Percentiles rank a stretch among this genome's conserved stretches.
These are phyloP conservation scores for Alsophila aescularia DNA, from an alignment of 2,888 invertebrate species.

Conservation along the genomic window DNA sequence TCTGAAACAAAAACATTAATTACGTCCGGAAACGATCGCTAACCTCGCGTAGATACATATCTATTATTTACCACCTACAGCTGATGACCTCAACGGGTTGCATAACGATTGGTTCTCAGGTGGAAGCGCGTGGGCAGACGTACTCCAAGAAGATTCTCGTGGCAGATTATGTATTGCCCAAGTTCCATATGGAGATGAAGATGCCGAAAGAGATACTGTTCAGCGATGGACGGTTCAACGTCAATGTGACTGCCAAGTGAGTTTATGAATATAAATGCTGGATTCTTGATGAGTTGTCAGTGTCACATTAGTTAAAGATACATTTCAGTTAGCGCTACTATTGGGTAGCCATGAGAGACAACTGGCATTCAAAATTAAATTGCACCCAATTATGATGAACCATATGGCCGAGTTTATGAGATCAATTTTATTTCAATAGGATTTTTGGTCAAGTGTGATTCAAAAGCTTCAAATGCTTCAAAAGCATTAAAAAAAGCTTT, in stretches of 20 bases:
- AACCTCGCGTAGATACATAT: constrained; percentile 34
- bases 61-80: constrained; percentile 28
- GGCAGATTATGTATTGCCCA: constrained; percentile 96
- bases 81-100: constrained; percentile 35
- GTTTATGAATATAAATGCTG: constrained; percentile 36
- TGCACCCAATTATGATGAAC: no score
- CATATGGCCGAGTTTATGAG: no score
- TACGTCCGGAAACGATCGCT: constrained; percentile 30
- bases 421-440: no score
- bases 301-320: no score
- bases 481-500: no score
- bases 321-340: no score
- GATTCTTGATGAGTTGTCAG: background rate
- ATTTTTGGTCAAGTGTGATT: no score
- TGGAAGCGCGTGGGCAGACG: constrained; percentile 80
- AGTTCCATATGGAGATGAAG: constrained; percentile 94
- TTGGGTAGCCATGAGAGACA: no score
- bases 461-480: no score
- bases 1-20: constrained; percentile 24
- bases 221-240: constrained; percentile 90
- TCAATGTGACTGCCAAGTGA: constrained; percentile 93
- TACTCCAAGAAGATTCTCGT: constrained; percentile 91
- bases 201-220: constrained; percentile 93
- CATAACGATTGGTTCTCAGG: constrained; percentile 50
- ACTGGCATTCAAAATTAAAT: no score